These are phyloP conservation scores for Phodopus roborovskii DNA, from an alignment of 2,113 vertebrate genomes.

Conservation along the genomic window DNA sequence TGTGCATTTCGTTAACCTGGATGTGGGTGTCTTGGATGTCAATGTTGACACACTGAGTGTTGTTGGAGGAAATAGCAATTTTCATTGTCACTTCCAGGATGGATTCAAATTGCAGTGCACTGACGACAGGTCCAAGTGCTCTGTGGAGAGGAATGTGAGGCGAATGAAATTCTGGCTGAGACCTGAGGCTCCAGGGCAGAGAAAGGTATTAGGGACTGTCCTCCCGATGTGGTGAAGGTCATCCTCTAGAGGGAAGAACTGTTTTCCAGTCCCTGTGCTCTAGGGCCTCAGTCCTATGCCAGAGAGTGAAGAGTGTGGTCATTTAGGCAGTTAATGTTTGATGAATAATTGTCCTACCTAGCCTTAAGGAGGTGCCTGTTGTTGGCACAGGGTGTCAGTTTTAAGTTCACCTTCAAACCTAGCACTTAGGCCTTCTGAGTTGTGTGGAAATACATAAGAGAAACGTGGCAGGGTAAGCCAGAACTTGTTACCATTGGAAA, in stretches of 20 bases:
- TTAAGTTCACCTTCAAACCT: not conserved
- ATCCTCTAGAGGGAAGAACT: not conserved
- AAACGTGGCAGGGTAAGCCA: not conserved
- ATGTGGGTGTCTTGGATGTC: conserved; percentile 5
- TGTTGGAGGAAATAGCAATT: conserved; percentile 26
- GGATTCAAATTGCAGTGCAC: not conserved
- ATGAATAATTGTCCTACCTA: not conserved
- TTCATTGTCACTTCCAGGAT: accelerated
- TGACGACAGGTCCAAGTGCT: not conserved
- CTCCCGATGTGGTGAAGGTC: not conserved
- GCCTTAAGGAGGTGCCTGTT: not conserved
- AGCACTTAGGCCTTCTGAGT: not conserved
- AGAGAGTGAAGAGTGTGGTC: not conserved
- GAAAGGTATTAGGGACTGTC: not conserved
- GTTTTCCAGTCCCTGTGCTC: not conserved
- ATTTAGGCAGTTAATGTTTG: not conserved
- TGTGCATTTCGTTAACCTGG: not conserved
- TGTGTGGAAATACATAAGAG: not conserved
- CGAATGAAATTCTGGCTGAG: not conserved
- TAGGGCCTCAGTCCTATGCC: not conserved
- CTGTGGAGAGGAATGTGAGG: conserved; percentile 59
- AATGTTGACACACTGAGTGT: conserved; percentile 30
- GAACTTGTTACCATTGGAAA: not conserved
- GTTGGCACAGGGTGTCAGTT: not conserved
- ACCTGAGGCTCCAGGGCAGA: not conserved